Base-by-base conservation (phyloP, 2,113 vertebrate species). In the Thunnus thynnus region DNA sequence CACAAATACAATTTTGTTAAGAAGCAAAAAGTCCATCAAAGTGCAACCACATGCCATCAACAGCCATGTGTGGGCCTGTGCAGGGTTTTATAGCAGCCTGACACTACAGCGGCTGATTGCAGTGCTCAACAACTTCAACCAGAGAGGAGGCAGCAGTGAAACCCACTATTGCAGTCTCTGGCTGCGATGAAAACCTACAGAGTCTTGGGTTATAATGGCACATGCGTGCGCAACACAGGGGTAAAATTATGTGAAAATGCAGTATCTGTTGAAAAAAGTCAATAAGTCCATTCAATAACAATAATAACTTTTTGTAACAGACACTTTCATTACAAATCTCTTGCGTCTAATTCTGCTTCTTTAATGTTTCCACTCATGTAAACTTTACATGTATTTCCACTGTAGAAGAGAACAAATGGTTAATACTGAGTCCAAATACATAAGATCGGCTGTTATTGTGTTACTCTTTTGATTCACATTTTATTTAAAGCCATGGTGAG, bases 1-100 rank as follows among this genome's bases (percentile, higher is more conserved):
- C 91, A 94, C 91, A 90, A 84, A 89, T 84, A 93, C 89, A 86
- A 72, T 69, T 90, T 83, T 77, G 52, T 85, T 65, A 44, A 83
- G 75, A 89, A 86, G 89, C 85, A 73, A 72, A 72, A 90, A 72
- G 78, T 86, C 82, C 55, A 82, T 71, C 82, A 48, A 88, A 82
- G 73, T 86, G 84, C 76, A 65, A 52, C 65, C 72, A 80, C 82
- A 83, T 85, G 68, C 78, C 83, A 55, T 57, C 66, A 5, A 64
- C 78, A 82, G 82, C 78, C 57, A 46, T 32, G 72, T 77, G 78
- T 68, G 75, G 65, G 56, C 71, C 71, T 69, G 56, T 70, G 78
- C 66, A 68, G 65, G 51, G 30, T 72, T 82, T 80, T 66, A 70
- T 11, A 57, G 70, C 57, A 78, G 76, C 61, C 62, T 48, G 12